These are phyloP conservation scores for Heliconius erato DNA, from an alignment of 2,888 invertebrate species.

Conservation along the genomic window DNA sequence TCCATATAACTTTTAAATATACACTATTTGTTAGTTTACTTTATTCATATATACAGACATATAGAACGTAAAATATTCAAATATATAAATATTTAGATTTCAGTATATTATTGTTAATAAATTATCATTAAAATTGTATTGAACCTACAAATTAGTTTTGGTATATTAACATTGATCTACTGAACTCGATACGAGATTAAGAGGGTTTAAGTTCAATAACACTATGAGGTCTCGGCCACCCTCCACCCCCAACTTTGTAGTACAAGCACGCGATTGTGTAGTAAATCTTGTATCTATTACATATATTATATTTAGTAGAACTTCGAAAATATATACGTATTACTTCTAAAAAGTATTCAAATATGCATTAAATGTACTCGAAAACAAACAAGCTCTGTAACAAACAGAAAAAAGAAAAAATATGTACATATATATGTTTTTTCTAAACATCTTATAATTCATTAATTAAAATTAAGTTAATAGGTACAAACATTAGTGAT, in stretches of 20 bases:
- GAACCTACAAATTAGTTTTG: background rate
- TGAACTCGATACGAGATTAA: constrained; percentile 48
- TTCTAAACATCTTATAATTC: too few relatives aligned
- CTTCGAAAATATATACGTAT: background rate
- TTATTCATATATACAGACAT: too few relatives aligned
- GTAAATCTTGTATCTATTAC: constrained; percentile 1
- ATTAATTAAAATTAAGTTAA: too few relatives aligned
- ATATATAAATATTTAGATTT: background rate
- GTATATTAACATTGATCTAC: constrained; percentile 49
- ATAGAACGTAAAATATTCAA: background rate
- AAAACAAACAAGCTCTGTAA: background rate
- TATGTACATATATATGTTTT: too few relatives aligned
- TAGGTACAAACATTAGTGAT: too few relatives aligned
- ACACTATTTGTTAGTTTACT: too few relatives aligned
- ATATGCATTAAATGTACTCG: background rate
- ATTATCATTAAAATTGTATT: background rate
- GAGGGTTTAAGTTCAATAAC: constrained; percentile 51
- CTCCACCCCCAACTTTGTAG: constrained; percentile 44
- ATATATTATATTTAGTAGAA: background rate
- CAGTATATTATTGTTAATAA: background rate
- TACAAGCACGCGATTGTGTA: constrained; percentile 35
- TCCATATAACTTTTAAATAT: too few relatives aligned
- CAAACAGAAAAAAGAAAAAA: too few relatives aligned
- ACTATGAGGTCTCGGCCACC: constrained; percentile 45
- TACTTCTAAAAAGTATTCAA: too few relatives aligned